Conservation (phyloP, 2,113 vertebrate genomes). For the Verasper variegatus region DNA sequence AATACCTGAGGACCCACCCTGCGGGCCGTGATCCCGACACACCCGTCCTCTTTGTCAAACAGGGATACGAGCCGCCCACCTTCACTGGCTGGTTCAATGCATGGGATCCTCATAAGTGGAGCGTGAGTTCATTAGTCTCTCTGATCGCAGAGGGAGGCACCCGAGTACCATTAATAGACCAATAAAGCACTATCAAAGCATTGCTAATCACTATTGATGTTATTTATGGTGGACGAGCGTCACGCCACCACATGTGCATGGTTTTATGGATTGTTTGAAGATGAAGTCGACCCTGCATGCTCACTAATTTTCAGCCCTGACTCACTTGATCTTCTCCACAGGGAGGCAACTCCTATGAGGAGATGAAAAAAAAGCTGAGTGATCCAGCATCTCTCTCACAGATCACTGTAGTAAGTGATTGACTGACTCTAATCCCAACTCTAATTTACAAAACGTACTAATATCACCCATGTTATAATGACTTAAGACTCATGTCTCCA, state of each 20-base stretch:
- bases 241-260: background rate
- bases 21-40: constrained; percentile 86
- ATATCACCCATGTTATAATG: background rate
- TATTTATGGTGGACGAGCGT: background rate
- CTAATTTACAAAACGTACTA: constrained; percentile 3
- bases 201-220: background rate
- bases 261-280: constrained; percentile 22
- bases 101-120: constrained; percentile 94
- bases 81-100: constrained; percentile 94
- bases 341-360: constrained; percentile 86
- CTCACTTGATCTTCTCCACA: constrained; percentile 62
- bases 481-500: background rate
- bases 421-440: constrained; percentile 41
- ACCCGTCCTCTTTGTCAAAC: constrained; percentile 86
- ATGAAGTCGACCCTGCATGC: constrained; percentile 25
- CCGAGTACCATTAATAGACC: background rate
- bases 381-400: constrained; percentile 79
- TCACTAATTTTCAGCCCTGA: constrained; percentile 29
- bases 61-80: constrained; percentile 88
- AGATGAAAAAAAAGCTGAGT: constrained; percentile 85
- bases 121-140: constrained; percentile 80
- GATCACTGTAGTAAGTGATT: constrained; percentile 88
- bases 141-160: constrained; percentile 16
- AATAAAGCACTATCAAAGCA: background rate
- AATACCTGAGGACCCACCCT: constrained; percentile 88